Evolutionary conservation across 2,797 vertebrate genomes (phyloP).

Genomic region (Sebastes diploproa): DNA sequence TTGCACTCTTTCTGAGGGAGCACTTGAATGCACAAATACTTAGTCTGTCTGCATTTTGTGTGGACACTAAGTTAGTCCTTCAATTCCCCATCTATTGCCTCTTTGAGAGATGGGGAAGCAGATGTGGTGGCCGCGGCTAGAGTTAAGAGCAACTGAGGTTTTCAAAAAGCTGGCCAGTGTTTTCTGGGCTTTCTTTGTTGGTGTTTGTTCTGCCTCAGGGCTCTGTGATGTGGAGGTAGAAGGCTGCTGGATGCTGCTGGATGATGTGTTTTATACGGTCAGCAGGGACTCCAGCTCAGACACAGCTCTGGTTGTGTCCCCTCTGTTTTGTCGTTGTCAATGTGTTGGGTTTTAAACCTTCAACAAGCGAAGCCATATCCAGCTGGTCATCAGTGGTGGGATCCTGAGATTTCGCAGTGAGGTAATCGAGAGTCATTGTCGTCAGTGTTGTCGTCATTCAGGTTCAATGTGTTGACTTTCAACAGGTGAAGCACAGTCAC

Average conservation of each 20-base stretch:
- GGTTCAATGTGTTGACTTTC: neutral
- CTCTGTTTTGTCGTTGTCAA: neutral
- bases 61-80: neutral
- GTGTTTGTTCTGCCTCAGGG: neutral
- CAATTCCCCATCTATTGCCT: neutral
- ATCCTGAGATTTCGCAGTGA: neutral
- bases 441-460: neutral
- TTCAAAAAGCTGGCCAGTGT: slow-evolving; percentile 21
- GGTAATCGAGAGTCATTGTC: neutral
- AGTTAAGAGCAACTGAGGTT: slow-evolving; percentile 6
- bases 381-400: neutral
- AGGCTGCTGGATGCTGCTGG: neutral
- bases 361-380: neutral
- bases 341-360: neutral
- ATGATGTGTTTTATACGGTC: neutral
- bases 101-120: slow-evolving; percentile 18
- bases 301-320: slow-evolving; percentile 6
- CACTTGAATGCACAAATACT: neutral
- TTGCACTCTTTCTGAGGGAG: neutral
- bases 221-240: neutral
- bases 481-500: too few relatives aligned
- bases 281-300: neutral
- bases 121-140: accelerated
- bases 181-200: neutral
- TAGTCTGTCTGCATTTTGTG: neutral